Evolutionary conservation across 2,113 vertebrate species (phyloP).

Genomic region (Scomber japonicus): DNA sequence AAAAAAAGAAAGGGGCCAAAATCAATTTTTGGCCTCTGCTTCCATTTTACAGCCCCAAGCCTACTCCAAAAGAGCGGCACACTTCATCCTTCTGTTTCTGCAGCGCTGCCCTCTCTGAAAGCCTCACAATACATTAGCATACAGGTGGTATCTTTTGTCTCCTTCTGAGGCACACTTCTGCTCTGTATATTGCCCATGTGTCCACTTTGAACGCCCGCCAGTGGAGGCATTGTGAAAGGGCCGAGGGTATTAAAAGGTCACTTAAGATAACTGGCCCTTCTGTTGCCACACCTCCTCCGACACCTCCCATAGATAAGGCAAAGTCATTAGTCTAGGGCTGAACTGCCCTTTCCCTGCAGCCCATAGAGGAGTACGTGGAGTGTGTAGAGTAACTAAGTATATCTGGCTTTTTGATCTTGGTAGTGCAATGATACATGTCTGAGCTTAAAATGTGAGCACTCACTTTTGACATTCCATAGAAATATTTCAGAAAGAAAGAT

Average conservation of each 20-base stretch:
- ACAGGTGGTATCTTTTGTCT: slow-evolving; percentile 79
- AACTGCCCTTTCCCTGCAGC: slow-evolving; percentile 20
- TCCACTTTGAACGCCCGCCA: slow-evolving; percentile 55
- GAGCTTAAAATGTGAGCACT: slow-evolving; percentile 41
- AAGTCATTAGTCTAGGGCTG: slow-evolving; percentile 69
- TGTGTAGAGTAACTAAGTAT: slow-evolving; percentile 37
- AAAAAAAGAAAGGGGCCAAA: slow-evolving; percentile 60
- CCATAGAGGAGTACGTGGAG: neutral
- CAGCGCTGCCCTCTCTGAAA: slow-evolving; percentile 27
- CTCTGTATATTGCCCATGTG: slow-evolving; percentile 67
- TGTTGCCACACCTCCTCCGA: slow-evolving; percentile 73
- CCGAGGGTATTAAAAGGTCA: slow-evolving; percentile 79
- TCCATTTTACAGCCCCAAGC: slow-evolving; percentile 56
- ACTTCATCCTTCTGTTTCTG: slow-evolving; percentile 56
- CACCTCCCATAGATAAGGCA: slow-evolving; percentile 66
- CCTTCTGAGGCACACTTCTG: slow-evolving; percentile 70
- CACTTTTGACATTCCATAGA: slow-evolving; percentile 42
- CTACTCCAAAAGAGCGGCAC: slow-evolving; percentile 58
- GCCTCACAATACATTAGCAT: slow-evolving; percentile 77
- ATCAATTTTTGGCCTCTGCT: slow-evolving; percentile 69
- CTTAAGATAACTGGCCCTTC: slow-evolving; percentile 80
- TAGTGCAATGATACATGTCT: slow-evolving; percentile 25
- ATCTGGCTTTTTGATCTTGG: slow-evolving; percentile 43
- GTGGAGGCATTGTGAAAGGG: slow-evolving; percentile 50
- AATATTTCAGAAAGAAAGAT: slow-evolving; percentile 6